phyloP scores from a whole-genome alignment of 1,140 invertebrate species.

The Drosophila pectinifera region DNA sequence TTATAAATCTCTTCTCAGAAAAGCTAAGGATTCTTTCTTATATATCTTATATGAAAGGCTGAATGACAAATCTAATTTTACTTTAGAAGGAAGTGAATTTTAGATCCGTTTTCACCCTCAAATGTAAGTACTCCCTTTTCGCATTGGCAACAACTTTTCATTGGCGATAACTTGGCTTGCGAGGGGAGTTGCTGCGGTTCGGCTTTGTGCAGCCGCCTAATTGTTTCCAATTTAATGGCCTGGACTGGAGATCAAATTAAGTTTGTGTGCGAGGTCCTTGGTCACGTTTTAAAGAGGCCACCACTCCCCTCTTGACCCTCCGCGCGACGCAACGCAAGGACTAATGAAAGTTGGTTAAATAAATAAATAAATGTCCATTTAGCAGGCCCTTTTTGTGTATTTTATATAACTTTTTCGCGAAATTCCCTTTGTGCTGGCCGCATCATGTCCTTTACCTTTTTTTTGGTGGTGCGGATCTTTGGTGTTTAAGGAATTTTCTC shows the following conservation, averaged over 20 bases:
- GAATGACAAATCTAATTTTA: too few species aligned
- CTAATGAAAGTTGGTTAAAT: constrained; percentile 80
- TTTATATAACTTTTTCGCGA: constrained; percentile 73
- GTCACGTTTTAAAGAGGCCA: constrained; percentile 42
- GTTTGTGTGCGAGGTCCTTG: constrained; percentile 27
- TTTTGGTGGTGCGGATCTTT: constrained; percentile 1
- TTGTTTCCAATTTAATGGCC: constrained; percentile 73
- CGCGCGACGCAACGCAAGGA: constrained; percentile 35
- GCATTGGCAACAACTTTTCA: constrained; percentile 62
- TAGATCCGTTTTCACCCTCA: not conserved
- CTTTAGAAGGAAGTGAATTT: too few species aligned
- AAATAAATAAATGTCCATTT: constrained; percentile 82
- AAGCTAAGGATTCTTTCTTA: too few species aligned
- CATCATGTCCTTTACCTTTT: constrained; percentile 30
- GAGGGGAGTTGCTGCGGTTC: constrained; percentile 12
- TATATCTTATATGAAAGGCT: too few species aligned
- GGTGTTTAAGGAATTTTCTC: constrained; percentile 33
- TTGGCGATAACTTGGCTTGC: constrained; percentile 58
- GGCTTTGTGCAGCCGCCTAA: constrained; percentile 53
- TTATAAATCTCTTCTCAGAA: not conserved
- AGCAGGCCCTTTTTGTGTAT: constrained; percentile 68
- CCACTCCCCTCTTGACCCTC: constrained; percentile 19
- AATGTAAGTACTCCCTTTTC: not conserved
- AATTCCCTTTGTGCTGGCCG: constrained; percentile 36
- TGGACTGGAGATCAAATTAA: constrained; percentile 67